Evolutionary conservation across 2,113 vertebrate species (phyloP), one percentile per base, ranked within the genome.

Genomic region (Phodopus roborovskii): DNA sequence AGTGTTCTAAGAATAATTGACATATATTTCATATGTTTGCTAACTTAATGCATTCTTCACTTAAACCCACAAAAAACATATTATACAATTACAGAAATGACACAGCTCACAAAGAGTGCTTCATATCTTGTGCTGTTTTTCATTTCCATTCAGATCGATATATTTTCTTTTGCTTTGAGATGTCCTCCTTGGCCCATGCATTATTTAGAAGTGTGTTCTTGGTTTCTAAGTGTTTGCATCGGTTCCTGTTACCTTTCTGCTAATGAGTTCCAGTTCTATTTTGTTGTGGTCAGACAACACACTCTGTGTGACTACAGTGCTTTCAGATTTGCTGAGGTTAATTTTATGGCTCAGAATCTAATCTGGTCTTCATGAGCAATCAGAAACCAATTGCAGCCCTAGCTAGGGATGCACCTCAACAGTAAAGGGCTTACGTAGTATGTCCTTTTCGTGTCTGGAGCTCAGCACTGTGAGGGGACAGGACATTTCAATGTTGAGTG

Each of bases 201-300:
- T 85, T 66, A 85, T 83, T 83, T 73, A 83, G 66, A 60, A 60
- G 28, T 60, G 53, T 83, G 53, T 82, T 92, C 39, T 82, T 58
- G 79, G 78, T 92, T 83, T 81, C 90, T 58, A 58, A 83, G 53
- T 73, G 19, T 45, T 70, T 60, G 53, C 39, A 36, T 56, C 26
- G 1, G 10, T 85, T 85, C 26, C 82, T 64, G 60, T 64, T 84
- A 71, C 10, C 56, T 91, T 91, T 74, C 90, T 60, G 50, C 83
- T 83, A 92, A 92, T 92, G 19, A 73, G 50, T 92, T 60, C 24
- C 33, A 60, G 39, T 48, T 92, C 83, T 73, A 73, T 83, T 73
- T 70, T 45, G 8, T 58, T 48, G 20, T 20, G 66, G 39, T 36
- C 78, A 83, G 66, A 85, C 83, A 58, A 64, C 19, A 45, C 28